Evolutionary conservation across 35 echinoderm and acorn worm species (phyloP).

Genomic region (Hemicentrotus pulcherrimus): DNA sequence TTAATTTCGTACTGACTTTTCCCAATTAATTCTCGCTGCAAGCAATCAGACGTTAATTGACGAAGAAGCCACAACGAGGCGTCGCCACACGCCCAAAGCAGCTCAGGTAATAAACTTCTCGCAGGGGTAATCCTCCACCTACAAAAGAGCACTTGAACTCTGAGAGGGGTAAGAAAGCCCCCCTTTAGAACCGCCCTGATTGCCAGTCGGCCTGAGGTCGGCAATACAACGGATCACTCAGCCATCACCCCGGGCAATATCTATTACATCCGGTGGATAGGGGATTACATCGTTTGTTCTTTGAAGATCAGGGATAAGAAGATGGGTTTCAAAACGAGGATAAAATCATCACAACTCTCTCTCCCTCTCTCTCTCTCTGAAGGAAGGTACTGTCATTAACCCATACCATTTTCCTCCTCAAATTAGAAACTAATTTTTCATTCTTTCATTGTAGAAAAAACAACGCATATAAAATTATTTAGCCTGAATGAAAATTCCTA

Average conservation of each 20-base stretch:
- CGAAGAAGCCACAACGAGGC: not conserved
- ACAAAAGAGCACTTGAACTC: not conserved
- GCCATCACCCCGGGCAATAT: not conserved
- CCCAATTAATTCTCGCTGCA: not conserved
- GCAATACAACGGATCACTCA: not conserved
- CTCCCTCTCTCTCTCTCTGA: no score
- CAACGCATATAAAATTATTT: no score
- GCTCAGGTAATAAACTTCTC: not conserved
- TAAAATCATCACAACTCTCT: no score
- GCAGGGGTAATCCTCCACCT: not conserved
- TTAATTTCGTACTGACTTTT: not conserved
- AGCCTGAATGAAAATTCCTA: no score
- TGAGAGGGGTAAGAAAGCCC: not conserved
- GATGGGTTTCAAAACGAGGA: no score
- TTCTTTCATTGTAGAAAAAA: no score
- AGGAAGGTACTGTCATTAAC: no score
- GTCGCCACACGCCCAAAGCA: not conserved
- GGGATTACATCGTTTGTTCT: not conserved
- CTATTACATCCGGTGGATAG: not conserved
- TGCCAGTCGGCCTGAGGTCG: not conserved
- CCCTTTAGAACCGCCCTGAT: not conserved
- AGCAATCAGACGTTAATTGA: not conserved
- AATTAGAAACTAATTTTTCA: no score
- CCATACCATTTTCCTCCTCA: no score
- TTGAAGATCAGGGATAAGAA: no score